These are phyloP conservation scores for Dromius quadrimaculatus DNA, from an alignment of 2,888 invertebrate genomes.

Conservation along the genomic window DNA sequence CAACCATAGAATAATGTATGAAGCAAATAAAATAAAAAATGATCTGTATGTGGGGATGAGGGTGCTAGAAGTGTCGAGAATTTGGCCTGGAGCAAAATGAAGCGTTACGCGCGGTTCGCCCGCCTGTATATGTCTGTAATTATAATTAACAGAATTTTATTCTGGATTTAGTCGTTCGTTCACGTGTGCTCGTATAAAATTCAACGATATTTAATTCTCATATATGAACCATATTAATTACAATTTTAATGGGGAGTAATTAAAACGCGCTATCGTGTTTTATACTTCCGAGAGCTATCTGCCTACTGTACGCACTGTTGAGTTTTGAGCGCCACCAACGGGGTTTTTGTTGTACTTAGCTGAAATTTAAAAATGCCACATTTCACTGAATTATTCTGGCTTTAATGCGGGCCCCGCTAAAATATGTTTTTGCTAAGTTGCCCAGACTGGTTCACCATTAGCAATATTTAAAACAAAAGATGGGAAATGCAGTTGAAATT, in stretches of 20 bases:
- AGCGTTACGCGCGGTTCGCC: conserved; percentile 2
- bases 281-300: conserved; percentile 46
- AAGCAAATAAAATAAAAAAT: conserved; percentile 8
- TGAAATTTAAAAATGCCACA: too few species aligned
- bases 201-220: conserved; percentile 58
- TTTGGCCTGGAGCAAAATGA: too few species aligned
- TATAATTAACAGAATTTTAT: conserved; percentile 52
- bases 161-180: conserved; percentile 35
- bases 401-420: too few species aligned
- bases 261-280: conserved; percentile 55
- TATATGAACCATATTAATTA: conserved; percentile 59
- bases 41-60: not conserved
- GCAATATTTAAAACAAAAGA: too few species aligned
- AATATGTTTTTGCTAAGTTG: too few species aligned
- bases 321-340: conserved; percentile 32
- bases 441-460: too few species aligned
- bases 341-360: too few species aligned
- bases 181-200: conserved; percentile 49
- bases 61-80: not conserved
- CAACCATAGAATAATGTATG: too few species aligned
- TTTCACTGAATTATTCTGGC: too few species aligned
- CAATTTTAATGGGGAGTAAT: conserved; percentile 59
- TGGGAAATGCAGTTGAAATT: too few species aligned
- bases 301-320: too few species aligned
- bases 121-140: conserved; percentile 35